phyloP scores from a whole-genome alignment of 1,140 invertebrate species.

The Neuroterus valhalla region DNA sequence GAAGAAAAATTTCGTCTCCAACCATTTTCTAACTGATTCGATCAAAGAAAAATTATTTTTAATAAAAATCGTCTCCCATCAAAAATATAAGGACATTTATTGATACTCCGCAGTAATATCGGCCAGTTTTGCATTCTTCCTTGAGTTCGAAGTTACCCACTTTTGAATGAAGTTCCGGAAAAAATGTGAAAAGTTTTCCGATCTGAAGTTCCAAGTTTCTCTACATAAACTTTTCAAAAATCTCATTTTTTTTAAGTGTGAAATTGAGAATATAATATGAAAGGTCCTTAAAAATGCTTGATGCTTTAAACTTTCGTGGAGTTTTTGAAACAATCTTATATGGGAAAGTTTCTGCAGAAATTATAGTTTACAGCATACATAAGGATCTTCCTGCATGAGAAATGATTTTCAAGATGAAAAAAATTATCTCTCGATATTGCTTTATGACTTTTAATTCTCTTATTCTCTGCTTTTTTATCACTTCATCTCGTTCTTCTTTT shows the following conservation, averaged over 20 bases:
- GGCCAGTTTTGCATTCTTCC: no score
- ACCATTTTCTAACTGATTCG: no score
- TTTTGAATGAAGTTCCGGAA: not conserved
- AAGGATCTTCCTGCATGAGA: not conserved
- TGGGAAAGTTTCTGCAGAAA: constrained; percentile 3
- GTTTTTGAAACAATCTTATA: not conserved
- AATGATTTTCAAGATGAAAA: not conserved
- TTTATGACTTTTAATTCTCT: no score
- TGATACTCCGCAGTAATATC: no score
- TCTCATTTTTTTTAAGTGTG: constrained; percentile 23
- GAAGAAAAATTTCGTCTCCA: no score
- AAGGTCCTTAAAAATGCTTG: not conserved
- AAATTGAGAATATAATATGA: constrained; percentile 20
- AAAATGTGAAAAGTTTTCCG: constrained; percentile 6
- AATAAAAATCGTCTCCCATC: no score
- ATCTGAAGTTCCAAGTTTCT: not conserved
- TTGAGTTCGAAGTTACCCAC: not conserved
- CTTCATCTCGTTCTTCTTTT: no score
- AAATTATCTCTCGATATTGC: not conserved
- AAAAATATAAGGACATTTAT: no score
- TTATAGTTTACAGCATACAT: constrained; percentile 14
- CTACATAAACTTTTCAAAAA: not conserved
- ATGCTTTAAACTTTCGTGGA: not conserved
- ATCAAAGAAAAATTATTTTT: no score
- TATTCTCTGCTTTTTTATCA: no score